Conservation (phyloP, 2,888 invertebrate species). For the Antheraea assamensis region DNA sequence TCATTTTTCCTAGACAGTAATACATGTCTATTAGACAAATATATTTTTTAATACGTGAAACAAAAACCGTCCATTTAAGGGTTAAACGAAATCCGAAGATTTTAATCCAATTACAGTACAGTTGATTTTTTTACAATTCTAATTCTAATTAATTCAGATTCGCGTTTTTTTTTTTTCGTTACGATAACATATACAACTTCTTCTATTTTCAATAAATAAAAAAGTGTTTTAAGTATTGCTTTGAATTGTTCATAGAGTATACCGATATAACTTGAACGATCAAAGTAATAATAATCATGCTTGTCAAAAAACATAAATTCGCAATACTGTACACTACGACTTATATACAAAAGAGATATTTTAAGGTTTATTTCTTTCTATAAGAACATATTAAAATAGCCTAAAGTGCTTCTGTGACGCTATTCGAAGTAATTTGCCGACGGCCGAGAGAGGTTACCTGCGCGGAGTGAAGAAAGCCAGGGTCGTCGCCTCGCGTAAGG, state of each 20-base stretch:
- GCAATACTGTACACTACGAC: background rate
- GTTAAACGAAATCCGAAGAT: no score
- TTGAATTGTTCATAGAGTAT: background rate
- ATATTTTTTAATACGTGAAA: no score
- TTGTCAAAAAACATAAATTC: background rate
- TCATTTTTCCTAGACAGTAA: no score
- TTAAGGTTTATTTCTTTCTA: background rate
- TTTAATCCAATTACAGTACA: no score
- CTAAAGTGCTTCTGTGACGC: background rate
- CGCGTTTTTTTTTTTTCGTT: no score
- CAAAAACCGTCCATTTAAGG: no score
- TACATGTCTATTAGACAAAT: no score
- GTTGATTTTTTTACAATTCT: no score
- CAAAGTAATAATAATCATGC: background rate
- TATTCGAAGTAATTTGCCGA: constrained; percentile 35
- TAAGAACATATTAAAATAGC: background rate
- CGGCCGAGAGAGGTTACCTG: constrained; percentile 35
- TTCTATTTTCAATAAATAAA: no score
- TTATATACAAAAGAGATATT: background rate
- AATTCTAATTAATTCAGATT: no score
- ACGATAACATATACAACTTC: no score
- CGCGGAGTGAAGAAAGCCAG: constrained; percentile 45
- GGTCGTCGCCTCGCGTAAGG: constrained; percentile 39
- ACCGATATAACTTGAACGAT: background rate
- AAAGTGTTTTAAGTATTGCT: no score